These are phyloP conservation scores for Lydus trimaculatus DNA, from an alignment of 2,888 invertebrate genomes.

Conservation along the genomic window DNA sequence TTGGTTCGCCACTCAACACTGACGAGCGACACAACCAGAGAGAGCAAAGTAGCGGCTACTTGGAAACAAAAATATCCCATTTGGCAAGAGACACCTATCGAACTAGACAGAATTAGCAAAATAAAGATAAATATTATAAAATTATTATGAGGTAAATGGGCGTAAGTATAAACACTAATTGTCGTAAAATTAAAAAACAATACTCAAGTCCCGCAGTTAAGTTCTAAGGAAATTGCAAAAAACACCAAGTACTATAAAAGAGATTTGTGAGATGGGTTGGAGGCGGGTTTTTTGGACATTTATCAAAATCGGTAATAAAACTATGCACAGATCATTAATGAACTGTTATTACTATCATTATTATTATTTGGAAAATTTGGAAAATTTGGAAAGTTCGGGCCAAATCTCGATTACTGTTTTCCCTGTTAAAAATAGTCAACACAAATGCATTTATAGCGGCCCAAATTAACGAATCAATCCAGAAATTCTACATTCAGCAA, in stretches of 20 bases:
- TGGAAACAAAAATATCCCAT: slow-evolving; percentile 62
- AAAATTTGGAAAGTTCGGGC: not conserved
- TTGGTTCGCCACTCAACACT: slow-evolving; percentile 55
- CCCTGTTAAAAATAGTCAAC: slow-evolving; percentile 34
- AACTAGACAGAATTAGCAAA: slow-evolving; percentile 58
- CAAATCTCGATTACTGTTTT: slow-evolving; percentile 13
- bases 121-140: slow-evolving; percentile 56
- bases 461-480: slow-evolving; percentile 26
- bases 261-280: not conserved
- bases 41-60: slow-evolving; percentile 52
- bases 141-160: not conserved
- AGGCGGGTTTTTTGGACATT: not conserved
- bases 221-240: not conserved
- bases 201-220: not conserved
- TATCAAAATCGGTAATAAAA: not conserved
- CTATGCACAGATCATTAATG: not conserved
- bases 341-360: not conserved
- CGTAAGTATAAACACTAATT: not conserved
- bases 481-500: not conserved
- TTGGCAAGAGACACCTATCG: slow-evolving; percentile 60
- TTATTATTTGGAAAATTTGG: not conserved
- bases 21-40: slow-evolving; percentile 45
- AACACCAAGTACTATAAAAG: not conserved
- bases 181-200: slow-evolving; percentile 23
- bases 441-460: slow-evolving; percentile 40